Evolutionary conservation across 2,113 vertebrate genomes (phyloP).

Genomic region (Lampris incognitus): DNA sequence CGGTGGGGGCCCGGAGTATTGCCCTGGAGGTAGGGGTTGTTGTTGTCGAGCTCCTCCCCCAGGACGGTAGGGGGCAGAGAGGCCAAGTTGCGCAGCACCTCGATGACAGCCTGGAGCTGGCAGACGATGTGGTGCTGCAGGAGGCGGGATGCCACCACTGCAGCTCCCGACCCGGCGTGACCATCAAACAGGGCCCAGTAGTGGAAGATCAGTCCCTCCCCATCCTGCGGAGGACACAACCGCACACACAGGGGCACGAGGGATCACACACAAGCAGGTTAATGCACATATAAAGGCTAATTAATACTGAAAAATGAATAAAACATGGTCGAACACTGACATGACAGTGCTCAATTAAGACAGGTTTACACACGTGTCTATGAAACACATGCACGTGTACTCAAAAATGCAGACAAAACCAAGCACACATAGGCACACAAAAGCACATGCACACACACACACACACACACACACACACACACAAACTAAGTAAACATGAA

Average conservation of each 20-base stretch:
- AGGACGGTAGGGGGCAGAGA: constrained; percentile 88
- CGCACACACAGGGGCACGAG: background rate
- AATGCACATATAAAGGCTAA: too few relatives aligned
- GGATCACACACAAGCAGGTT: background rate
- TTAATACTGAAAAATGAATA: too few relatives aligned
- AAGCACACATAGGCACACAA: background rate
- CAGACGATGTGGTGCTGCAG: constrained; percentile 92
- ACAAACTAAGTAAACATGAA: too few relatives aligned
- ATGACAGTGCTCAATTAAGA: too few relatives aligned
- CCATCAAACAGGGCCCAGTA: constrained; percentile 98
- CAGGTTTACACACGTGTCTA: too few relatives aligned
- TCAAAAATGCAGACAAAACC: background rate
- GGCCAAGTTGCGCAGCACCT: constrained; percentile 87
- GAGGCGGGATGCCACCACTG: constrained; percentile 90
- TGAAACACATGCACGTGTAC: background rate
- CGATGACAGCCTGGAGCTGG: constrained; percentile 92
- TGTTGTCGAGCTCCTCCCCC: constrained; percentile 89
- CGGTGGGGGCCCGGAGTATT: constrained; percentile 77
- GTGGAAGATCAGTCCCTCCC: constrained; percentile 89
- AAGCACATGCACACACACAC: background rate
- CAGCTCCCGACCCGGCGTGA: constrained; percentile 93
- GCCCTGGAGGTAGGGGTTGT: constrained; percentile 72
- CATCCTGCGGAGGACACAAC: constrained; percentile 50
- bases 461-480: background rate
- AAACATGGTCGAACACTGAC: too few relatives aligned